Evolutionary conservation across 1,140 invertebrate species (phyloP).

Genomic region (Polypedilum vanderplanki): DNA sequence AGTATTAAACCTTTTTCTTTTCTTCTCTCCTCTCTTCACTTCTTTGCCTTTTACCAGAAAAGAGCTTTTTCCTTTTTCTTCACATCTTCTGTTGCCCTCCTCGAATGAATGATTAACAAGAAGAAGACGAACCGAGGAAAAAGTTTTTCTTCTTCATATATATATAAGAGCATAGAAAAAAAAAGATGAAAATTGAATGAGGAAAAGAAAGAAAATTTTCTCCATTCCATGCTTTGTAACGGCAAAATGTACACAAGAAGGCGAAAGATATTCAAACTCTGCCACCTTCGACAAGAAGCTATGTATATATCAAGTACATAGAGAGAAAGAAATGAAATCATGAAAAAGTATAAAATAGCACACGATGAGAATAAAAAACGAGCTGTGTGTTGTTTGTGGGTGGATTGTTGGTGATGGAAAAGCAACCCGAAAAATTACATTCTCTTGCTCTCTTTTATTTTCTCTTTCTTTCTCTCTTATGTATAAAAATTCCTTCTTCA

Average conservation of each 20-base stretch:
- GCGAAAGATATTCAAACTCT: constrained; percentile 6
- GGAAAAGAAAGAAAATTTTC: not conserved
- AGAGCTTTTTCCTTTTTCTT: no score
- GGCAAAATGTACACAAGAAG: constrained; percentile 18
- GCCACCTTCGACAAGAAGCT: not conserved
- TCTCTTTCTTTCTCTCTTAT: no score
- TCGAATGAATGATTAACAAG: no score
- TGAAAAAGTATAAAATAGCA: constrained; percentile 22
- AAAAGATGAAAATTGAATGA: constrained; percentile 18
- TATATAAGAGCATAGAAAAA: not conserved
- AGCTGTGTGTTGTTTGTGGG: not conserved
- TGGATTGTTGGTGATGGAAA: not conserved
- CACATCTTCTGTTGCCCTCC: no score
- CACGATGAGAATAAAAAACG: constrained; percentile 28
- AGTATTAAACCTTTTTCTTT: not conserved
- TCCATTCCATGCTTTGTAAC: not conserved
- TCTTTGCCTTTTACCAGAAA: no score
- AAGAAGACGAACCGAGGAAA: no score
- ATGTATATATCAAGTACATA: not conserved
- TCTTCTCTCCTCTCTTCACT: not conserved
- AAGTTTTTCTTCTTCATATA: no score
- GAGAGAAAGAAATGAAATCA: not conserved
- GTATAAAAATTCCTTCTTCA: no score
- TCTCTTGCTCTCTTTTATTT: no score
- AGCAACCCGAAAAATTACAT: not conserved